phyloP scores from a whole-genome alignment of 2,113 vertebrate genomes.

The Malurus alboscapulatus region DNA sequence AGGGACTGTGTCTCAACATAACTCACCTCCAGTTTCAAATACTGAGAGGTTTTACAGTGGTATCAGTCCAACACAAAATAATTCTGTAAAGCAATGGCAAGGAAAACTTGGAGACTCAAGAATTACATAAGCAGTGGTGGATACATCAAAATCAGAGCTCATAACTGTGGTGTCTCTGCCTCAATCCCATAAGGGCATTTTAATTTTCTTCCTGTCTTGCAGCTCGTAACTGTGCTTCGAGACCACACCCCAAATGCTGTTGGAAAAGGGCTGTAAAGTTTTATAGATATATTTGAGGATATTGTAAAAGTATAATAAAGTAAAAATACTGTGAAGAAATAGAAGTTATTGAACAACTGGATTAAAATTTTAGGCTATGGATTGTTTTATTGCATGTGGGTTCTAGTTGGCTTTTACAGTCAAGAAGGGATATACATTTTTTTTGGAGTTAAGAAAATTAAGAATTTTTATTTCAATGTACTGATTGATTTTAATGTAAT shows the following conservation, averaged over 20 bases:
- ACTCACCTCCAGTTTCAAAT: neutral
- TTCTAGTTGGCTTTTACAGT: conserved; percentile 22
- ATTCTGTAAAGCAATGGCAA: neutral
- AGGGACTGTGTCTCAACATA: neutral
- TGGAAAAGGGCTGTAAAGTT: conserved; percentile 73
- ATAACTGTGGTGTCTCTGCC: neutral
- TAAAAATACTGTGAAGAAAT: conserved; percentile 69
- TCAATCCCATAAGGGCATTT: conserved; percentile 61
- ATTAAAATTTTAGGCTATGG: conserved; percentile 63
- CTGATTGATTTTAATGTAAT: neutral
- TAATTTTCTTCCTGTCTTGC: conserved; percentile 71
- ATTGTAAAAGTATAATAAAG: conserved; percentile 71
- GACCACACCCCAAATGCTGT: conserved; percentile 68
- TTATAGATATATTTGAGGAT: conserved; percentile 69
- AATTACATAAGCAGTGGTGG: neutral
- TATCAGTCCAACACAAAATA: neutral
- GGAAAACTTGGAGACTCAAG: conserved; percentile 8
- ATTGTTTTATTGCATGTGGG: conserved; percentile 27
- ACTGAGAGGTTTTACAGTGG: neutral
- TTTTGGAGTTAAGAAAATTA: conserved; percentile 14
- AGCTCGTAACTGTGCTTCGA: conserved; percentile 71
- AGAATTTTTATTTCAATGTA: neutral
- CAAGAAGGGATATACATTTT: conserved; percentile 9
- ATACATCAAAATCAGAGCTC: conserved; percentile 22
- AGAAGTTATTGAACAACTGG: conserved; percentile 67